Percentiles rank a stretch among this genome's conserved stretches.
phyloP scores from a whole-genome alignment of 2,797 vertebrate genomes.

The Enteromius paludinosus region DNA sequence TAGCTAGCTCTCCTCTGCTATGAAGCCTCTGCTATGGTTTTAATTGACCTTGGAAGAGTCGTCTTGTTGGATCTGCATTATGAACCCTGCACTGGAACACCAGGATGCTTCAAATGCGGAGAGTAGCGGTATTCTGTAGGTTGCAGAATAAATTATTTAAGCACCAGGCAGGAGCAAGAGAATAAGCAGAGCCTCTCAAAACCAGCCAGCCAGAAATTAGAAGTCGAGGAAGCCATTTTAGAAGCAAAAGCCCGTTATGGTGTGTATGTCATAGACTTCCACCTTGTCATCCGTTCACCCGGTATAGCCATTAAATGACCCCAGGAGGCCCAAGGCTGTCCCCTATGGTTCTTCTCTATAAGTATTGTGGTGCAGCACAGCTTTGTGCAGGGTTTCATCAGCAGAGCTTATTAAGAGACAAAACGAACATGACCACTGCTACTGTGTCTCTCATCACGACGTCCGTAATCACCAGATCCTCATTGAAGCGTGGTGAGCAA shows the following conservation, averaged over 20 bases:
- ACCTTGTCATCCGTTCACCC: slow-evolving; percentile 15
- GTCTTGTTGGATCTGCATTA: slow-evolving; percentile 50
- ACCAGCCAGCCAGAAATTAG: slow-evolving; percentile 42
- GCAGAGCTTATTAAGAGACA: slow-evolving; percentile 47
- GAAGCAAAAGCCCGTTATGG: slow-evolving; percentile 22
- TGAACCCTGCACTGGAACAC: slow-evolving; percentile 55
- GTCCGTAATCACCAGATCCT: slow-evolving; percentile 42
- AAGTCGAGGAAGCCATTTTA: background rate
- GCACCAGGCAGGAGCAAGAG: slow-evolving; percentile 50
- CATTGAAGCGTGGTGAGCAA: slow-evolving; percentile 28
- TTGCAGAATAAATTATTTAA: slow-evolving; percentile 66
- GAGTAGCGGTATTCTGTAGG: slow-evolving; percentile 57
- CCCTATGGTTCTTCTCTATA: slow-evolving; percentile 5
- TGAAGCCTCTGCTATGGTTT: slow-evolving; percentile 47
- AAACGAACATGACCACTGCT: slow-evolving; percentile 47
- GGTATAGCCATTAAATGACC: slow-evolving; percentile 19
- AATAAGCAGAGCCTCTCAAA: slow-evolving; percentile 47
- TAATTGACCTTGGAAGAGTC: slow-evolving; percentile 66
- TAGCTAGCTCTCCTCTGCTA: background rate
- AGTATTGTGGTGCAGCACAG: slow-evolving; percentile 20
- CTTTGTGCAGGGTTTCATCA: slow-evolving; percentile 37
- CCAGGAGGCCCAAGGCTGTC: slow-evolving; percentile 1
- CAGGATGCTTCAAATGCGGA: slow-evolving; percentile 59
- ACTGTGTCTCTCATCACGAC: slow-evolving; percentile 46
- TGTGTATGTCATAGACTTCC: slow-evolving; percentile 7